phyloP scores from a whole-genome alignment of 2,113 vertebrate genomes.

The Agapornis roseicollis region DNA sequence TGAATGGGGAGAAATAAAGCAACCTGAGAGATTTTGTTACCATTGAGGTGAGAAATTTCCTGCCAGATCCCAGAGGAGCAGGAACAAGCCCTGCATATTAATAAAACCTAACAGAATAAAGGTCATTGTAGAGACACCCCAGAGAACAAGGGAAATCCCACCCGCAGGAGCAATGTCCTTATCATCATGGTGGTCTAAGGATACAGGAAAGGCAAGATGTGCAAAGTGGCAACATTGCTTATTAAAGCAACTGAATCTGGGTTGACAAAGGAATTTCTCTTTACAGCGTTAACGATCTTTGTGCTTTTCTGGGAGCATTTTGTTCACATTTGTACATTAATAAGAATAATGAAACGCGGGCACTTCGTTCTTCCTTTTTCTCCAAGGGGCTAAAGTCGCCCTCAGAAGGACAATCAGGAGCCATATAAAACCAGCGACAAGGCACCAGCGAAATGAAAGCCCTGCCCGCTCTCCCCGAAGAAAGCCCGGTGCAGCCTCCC shows the following conservation, averaged over 20 bases:
- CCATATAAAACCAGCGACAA: neutral
- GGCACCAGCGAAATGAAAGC: neutral
- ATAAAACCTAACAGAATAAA: neutral
- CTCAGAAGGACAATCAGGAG: neutral
- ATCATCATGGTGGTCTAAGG: neutral
- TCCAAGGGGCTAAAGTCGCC: neutral
- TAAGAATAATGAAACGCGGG: neutral
- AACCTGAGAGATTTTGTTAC: neutral
- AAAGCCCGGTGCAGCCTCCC: neutral
- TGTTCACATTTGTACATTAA: neutral
- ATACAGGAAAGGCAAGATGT: neutral
- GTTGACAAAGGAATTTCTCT: constrained; percentile 12
- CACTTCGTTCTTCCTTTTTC: neutral
- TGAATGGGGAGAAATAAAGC: neutral
- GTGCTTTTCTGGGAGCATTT: neutral
- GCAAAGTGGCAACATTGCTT: neutral
- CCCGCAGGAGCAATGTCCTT: neutral
- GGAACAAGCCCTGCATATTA: neutral
- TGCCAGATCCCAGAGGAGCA: neutral
- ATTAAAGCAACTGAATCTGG: neutral
- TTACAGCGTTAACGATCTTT: neutral
- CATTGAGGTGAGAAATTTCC: neutral
- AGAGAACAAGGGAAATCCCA: neutral
- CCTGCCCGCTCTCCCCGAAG: neutral
- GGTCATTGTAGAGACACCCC: neutral